Evolutionary conservation across 1,140 invertebrate species (phyloP), one percentile per base, ranked within the genome.

Genomic region (Drosophila grimshawi): DNA sequence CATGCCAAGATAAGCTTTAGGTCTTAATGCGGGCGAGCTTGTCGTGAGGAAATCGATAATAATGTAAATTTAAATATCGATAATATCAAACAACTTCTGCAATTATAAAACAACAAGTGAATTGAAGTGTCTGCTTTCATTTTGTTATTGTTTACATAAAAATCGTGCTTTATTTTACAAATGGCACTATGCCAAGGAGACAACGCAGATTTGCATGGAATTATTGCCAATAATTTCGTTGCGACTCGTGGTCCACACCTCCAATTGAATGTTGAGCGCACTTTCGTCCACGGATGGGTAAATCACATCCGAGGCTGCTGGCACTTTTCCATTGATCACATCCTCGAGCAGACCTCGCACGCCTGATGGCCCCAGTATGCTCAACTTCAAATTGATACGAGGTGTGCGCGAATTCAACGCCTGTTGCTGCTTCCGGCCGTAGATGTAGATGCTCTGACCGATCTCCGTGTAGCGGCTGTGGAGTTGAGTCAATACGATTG

Each of bases 371-470:
- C 30, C 79, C 35, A 64, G 1, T 0, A 77, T 33, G 0, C n/a
- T 2, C 5, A 81, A 7, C 6, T 35, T 60, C 5, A 43, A n/a
- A 4, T 43, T 43, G 10, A 43, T 43, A 0, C 57, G 33, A 2
- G 52, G 29, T 2, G 7, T 30, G 3, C 55, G 45, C 2, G 2
- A 4, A 4, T 8, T 30, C 0, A 6, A 3, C 2, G 0, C 0
- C 2, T 0, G 1, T 0, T 27, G 6, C 3, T 37, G 0, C 11
- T 43, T 57, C 1, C 35, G 0, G 29, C 77, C 60, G 33, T 80
- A 80, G 2, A 33, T 7, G 8, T 75, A 80, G 48, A 45, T 19
- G 27, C 33, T 32, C 3, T 6, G 33, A 19, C 59, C 74, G 3
- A 69, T 45, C 5, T 64, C 48, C 7, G 41, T 65, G 32, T 7